These are phyloP conservation scores for Lampris incognitus DNA, from an alignment of 2,113 vertebrate genomes.

Conservation along the genomic window DNA sequence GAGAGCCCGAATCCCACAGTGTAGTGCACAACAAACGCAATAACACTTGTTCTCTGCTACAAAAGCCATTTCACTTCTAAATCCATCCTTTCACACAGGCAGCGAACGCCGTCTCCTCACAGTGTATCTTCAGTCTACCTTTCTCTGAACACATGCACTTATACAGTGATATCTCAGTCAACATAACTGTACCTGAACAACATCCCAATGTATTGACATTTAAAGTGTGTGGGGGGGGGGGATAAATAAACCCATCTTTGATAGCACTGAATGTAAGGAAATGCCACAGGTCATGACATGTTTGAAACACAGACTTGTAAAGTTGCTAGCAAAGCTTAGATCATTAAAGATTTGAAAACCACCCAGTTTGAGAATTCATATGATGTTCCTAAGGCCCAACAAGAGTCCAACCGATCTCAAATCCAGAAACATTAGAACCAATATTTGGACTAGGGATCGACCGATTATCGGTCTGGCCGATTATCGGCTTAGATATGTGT, in stretches of 20 bases:
- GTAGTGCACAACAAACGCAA: neutral
- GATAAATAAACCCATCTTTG: slow-evolving; percentile 3
- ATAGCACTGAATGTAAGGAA: slow-evolving; percentile 29
- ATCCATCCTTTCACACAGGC: slow-evolving; percentile 2
- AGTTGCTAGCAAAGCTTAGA: slow-evolving; percentile 3
- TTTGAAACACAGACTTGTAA: slow-evolving; percentile 19
- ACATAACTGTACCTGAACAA: slow-evolving; percentile 9
- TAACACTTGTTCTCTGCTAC: slow-evolving; percentile 1
- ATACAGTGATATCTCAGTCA: slow-evolving; percentile 7
- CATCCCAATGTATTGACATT: slow-evolving; percentile 7
- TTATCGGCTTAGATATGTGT: too few species aligned
- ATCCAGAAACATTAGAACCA: neutral
- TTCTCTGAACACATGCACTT: neutral
- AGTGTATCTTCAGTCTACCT: slow-evolving; percentile 34
- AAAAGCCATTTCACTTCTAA: neutral
- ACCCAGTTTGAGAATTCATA: slow-evolving; percentile 15
- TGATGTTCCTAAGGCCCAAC: neutral
- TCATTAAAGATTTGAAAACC: slow-evolving; percentile 33
- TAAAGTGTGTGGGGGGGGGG: too few species aligned
- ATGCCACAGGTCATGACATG: slow-evolving; percentile 1
- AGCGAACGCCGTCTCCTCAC: slow-evolving; percentile 27
- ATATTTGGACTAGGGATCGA: too few species aligned
- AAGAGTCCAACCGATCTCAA: neutral
- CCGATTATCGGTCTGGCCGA: too few species aligned
- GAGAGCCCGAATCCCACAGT: slow-evolving; percentile 17